A percentile compares a stretch with the other conserved stretches of the same genome.
Evolutionary conservation across 2,113 vertebrate species (phyloP).

Genomic region (Petromus typicus): DNA sequence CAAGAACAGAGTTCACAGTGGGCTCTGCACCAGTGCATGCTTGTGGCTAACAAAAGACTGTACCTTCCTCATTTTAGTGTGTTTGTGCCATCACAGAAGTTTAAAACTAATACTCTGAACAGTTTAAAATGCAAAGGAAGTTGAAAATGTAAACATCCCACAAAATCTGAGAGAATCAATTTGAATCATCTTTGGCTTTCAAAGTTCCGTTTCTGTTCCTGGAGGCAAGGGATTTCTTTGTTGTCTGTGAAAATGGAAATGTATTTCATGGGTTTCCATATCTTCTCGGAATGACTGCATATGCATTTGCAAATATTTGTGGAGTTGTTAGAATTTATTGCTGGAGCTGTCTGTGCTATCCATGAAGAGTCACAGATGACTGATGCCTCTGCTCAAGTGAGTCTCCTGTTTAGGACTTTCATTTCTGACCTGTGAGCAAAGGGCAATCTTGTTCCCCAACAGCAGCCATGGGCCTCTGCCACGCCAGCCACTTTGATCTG

Average conservation of each 20-base stretch:
- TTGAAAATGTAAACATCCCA: neutral
- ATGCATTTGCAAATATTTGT: conserved; percentile 36
- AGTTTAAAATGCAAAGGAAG: conserved; percentile 49
- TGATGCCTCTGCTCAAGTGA: neutral
- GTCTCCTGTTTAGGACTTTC: neutral
- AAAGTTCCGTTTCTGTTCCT: neutral
- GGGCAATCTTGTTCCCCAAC: neutral
- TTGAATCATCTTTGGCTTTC: conserved; percentile 7
- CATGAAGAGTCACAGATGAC: neutral
- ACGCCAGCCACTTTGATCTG: neutral
- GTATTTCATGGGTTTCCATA: neutral
- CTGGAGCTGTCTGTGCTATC: neutral
- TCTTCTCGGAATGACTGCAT: conserved; percentile 35
- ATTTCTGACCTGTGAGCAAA: neutral
- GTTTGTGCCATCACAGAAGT: conserved; percentile 28
- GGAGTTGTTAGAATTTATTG: neutral
- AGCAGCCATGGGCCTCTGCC: neutral
- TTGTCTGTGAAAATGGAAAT: conserved; percentile 10
- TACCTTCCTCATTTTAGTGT: conserved; percentile 33
- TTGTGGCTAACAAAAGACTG: conserved; percentile 55
- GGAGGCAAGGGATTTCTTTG: neutral
- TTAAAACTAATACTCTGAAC: conserved; percentile 20
- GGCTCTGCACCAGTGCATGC: neutral
- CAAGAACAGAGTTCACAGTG: neutral
- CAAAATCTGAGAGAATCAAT: conserved; percentile 29